Percentiles rank a stretch among this genome's conserved stretches.
Evolutionary conservation across 2,113 vertebrate species (phyloP).

Genomic region (Ivindomyrus marchei): DNA sequence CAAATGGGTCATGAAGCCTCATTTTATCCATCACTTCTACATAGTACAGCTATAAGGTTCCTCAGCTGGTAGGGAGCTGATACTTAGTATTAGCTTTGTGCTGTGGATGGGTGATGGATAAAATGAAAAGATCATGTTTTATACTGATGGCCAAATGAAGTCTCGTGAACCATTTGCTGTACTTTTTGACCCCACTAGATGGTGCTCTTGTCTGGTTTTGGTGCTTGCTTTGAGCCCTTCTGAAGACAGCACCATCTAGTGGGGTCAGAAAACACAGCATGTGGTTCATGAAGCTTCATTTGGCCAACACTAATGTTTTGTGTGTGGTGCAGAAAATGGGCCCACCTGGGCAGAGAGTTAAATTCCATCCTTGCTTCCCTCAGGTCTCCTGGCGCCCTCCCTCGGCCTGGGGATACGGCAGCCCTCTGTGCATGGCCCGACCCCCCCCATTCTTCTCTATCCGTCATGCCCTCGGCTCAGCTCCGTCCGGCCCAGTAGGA

Average conservation of each 20-base stretch:
- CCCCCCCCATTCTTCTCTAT: constrained; percentile 10
- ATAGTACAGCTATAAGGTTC: not conserved
- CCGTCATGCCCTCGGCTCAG: constrained; percentile 46
- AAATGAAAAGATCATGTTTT: not conserved
- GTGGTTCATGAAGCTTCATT: not conserved
- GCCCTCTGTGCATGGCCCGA: not conserved
- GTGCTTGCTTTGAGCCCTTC: not conserved
- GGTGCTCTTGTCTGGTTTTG: not conserved
- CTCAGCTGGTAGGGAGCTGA: not conserved
- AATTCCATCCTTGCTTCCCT: not conserved
- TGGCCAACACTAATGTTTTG: not conserved
- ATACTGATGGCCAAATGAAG: too few relatives aligned
- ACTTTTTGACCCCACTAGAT: not conserved
- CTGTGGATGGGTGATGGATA: not conserved
- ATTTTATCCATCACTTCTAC: not conserved
- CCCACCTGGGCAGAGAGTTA: not conserved
- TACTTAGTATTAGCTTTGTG: not conserved
- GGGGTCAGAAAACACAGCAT: not conserved
- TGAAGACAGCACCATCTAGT: not conserved
- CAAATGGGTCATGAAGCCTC: not conserved
- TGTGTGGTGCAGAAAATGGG: not conserved
- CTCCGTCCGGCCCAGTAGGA: constrained; percentile 47
- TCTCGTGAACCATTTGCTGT: not conserved
- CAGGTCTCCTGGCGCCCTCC: constrained; percentile 10
- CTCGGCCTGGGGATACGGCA: not conserved